Conservation (phyloP, 2,113 vertebrate species). For the Macroglossus sobrinus region DNA sequence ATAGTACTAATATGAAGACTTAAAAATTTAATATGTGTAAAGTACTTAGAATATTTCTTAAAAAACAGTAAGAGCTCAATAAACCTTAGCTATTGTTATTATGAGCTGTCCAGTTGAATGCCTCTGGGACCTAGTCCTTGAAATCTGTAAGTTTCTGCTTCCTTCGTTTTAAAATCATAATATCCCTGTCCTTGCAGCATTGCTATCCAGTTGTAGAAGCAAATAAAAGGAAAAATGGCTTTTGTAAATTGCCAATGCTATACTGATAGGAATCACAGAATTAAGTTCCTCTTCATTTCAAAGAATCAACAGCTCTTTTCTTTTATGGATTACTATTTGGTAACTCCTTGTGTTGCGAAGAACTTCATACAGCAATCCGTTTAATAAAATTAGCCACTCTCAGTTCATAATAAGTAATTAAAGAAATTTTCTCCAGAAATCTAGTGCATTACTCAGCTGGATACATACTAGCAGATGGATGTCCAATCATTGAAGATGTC, state of each 20-base stretch:
- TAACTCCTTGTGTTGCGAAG: not conserved
- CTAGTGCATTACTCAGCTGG: conserved; percentile 76
- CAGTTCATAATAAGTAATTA: conserved; percentile 79
- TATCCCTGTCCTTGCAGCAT: conserved; percentile 1
- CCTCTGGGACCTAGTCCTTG: conserved; percentile 24
- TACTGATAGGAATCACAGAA: not conserved
- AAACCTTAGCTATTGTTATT: not conserved
- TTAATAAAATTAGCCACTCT: conserved; percentile 67
- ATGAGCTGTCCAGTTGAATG: conserved; percentile 18
- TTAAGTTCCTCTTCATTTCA: not conserved
- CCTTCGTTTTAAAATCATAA: conserved; percentile 22
- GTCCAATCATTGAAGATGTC: conserved; percentile 73
- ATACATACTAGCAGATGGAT: conserved; percentile 62
- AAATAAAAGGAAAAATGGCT: conserved; percentile 46
- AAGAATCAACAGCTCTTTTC: not conserved
- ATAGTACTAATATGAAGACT: conserved; percentile 46
- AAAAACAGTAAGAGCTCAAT: conserved; percentile 40
- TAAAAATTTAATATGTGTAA: conserved; percentile 54
- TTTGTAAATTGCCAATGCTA: not conserved
- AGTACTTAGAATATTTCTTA: conserved; percentile 49
- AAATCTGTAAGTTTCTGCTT: conserved; percentile 25
- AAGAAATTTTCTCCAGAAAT: conserved; percentile 72
- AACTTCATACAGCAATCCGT: not conserved
- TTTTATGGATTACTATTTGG: not conserved
- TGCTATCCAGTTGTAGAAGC: not conserved